Percentiles rank a stretch among this genome's conserved stretches.
These are phyloP conservation scores for Sminthopsis crassicaudata DNA, from an alignment of 2,113 vertebrate species.

Conservation along the genomic window DNA sequence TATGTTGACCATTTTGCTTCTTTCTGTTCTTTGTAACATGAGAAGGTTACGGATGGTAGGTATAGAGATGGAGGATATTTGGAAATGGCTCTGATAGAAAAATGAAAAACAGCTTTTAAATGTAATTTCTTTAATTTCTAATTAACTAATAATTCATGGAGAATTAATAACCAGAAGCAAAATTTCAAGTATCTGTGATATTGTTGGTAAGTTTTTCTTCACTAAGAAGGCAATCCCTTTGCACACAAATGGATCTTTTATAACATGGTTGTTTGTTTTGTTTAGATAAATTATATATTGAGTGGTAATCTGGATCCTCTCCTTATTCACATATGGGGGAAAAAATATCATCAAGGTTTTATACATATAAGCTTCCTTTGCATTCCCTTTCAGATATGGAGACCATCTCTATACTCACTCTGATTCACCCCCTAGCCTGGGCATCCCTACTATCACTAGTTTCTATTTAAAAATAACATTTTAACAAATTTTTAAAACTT, in stretches of 20 bases:
- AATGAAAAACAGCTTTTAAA: not conserved
- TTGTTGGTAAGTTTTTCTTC: not conserved
- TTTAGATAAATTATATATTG: not conserved
- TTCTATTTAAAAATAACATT: not conserved
- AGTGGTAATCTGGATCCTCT: not conserved
- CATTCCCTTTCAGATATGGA: slow-evolving; percentile 14
- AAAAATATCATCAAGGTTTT: not conserved
- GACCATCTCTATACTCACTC: not conserved
- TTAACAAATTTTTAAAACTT: not conserved
- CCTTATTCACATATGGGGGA: not conserved
- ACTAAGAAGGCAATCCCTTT: not conserved
- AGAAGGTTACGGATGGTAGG: not conserved
- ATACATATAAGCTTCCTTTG: slow-evolving; percentile 44
- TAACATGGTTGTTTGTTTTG: not conserved
- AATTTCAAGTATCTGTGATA: not conserved
- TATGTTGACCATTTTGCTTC: not conserved
- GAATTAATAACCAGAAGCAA: not conserved
- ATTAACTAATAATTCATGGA: not conserved
- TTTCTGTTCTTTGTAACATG: not conserved
- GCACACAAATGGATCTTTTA: not conserved
- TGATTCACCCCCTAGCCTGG: not conserved
- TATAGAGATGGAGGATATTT: not conserved
- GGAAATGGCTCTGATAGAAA: not conserved
- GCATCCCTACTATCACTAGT: not conserved
- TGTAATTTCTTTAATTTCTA: not conserved